phyloP scores from a whole-genome alignment of 2,797 vertebrate genomes.

The Propithecus deckenii region DNA sequence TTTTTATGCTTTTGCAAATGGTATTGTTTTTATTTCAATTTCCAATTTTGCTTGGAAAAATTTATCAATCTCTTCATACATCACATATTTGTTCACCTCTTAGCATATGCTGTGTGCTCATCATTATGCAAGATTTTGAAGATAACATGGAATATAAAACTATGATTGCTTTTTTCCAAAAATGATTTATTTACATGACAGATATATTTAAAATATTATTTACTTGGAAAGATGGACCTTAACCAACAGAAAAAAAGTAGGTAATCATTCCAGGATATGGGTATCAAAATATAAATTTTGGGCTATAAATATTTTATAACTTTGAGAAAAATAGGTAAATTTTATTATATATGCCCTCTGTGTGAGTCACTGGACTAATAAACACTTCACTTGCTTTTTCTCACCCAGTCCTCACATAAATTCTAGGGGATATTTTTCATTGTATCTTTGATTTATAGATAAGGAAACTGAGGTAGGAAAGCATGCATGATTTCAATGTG shows the following conservation, averaged over 20 bases:
- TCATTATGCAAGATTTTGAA: not conserved
- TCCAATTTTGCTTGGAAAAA: not conserved
- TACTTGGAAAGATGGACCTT: not conserved
- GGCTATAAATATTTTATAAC: not conserved
- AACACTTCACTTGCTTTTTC: not conserved
- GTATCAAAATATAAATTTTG: not conserved
- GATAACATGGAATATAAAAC: not conserved
- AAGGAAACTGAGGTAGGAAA: not conserved
- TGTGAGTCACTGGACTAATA: not conserved
- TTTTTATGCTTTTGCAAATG: not conserved
- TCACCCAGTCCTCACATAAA: not conserved
- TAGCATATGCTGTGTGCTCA: not conserved
- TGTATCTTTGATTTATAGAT: not conserved
- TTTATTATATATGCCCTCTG: not conserved
- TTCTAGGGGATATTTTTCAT: not conserved
- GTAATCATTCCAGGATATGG: not conserved
- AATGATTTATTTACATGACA: not conserved
- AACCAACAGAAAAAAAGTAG: not conserved
- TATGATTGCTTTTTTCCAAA: not conserved
- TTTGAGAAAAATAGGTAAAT: not conserved
- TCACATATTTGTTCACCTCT: not conserved
- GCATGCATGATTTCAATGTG: not conserved
- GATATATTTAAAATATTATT: not conserved
- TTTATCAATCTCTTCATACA: not conserved
- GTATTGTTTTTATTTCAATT: not conserved